Percentiles rank a stretch among this genome's conserved stretches.
phyloP scores from a whole-genome alignment of 2,113 vertebrate species.

The Chloroceryle aenea region DNA sequence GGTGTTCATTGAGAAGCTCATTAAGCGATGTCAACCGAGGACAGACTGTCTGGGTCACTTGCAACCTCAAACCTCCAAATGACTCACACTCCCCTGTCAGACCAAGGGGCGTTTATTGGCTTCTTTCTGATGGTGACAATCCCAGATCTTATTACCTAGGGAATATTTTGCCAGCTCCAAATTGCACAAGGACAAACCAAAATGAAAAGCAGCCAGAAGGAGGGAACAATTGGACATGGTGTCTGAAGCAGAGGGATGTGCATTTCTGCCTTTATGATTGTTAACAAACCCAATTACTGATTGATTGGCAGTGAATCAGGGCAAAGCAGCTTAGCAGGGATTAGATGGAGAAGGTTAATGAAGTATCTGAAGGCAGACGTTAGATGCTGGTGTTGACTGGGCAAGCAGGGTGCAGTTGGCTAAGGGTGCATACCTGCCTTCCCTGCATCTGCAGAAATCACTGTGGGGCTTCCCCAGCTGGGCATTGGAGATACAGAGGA shows the following conservation, averaged over 20 bases:
- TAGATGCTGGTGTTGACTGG: neutral
- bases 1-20: neutral
- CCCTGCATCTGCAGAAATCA: neutral
- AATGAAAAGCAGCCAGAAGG: neutral
- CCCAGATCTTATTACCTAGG: neutral
- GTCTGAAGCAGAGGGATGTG: neutral
- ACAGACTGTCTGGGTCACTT: neutral
- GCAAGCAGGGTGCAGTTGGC: neutral
- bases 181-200: neutral
- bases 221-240: neutral
- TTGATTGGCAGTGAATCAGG: neutral
- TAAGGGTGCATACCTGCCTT: neutral
- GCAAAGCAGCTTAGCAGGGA: neutral
- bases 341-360: neutral
- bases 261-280: neutral
- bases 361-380: neutral
- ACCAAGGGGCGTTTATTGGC: neutral
- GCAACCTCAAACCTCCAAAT: neutral
- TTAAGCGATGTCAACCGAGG: neutral
- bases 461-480: neutral
- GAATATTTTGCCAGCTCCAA: neutral
- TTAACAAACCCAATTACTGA: neutral
- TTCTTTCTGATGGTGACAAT: neutral
- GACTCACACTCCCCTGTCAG: neutral
- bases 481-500: fast-evolving